Percentiles rank a stretch among this genome's conserved stretches.
Evolutionary conservation across 2,888 invertebrate species (phyloP).

Genomic region (Melanchra persicariae): DNA sequence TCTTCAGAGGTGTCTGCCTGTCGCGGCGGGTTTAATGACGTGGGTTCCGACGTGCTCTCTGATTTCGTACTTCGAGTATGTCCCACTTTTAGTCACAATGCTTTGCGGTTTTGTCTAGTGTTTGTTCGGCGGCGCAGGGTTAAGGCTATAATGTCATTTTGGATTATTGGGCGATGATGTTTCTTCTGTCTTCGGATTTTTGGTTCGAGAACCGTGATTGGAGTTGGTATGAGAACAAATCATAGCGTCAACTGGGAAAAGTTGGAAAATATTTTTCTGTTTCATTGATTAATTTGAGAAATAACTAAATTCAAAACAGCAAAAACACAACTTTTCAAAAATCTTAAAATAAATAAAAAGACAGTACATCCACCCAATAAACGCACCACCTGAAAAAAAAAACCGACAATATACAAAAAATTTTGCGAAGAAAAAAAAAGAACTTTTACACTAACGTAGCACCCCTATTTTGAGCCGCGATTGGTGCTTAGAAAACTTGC

Average conservation of each 20-base stretch:
- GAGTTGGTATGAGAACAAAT: background rate
- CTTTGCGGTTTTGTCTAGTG: conserved; percentile 61
- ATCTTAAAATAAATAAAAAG: background rate
- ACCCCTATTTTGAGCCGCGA: conserved; percentile 50
- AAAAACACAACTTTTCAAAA: background rate
- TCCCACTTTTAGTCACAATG: conserved; percentile 82
- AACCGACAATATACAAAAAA: background rate
- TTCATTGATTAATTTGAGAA: background rate
- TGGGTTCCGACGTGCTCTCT: conserved; percentile 76
- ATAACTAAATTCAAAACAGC: background rate
- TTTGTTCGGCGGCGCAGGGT: conserved; percentile 44
- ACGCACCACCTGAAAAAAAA: background rate
- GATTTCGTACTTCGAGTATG: conserved; percentile 82
- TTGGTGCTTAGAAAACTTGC: conserved; percentile 62
- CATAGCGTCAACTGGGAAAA: background rate
- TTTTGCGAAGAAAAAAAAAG: background rate
- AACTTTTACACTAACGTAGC: conserved; percentile 13
- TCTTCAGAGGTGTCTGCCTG: conserved; percentile 90
- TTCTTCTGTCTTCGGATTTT: background rate
- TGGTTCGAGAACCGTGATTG: background rate
- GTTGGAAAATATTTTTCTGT: background rate
- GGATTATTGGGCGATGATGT: background rate
- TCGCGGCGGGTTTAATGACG: conserved; percentile 88
- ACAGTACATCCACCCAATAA: too few species aligned
- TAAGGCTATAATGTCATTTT: conserved; percentile 40